phyloP scores from a whole-genome alignment of 1,140 invertebrate genomes.

The Zaprionus ghesquierei region DNA sequence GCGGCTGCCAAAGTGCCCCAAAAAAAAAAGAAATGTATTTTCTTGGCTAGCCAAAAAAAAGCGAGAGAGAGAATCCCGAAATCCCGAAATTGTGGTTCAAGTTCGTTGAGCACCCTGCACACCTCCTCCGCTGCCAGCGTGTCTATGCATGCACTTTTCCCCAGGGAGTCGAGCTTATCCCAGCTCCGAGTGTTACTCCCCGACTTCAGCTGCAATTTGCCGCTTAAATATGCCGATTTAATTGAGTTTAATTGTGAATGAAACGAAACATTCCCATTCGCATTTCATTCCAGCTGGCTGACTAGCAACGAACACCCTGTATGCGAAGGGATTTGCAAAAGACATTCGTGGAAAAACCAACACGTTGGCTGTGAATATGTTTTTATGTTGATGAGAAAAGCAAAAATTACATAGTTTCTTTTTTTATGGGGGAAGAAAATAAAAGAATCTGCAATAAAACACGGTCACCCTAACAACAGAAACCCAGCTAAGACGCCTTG shows the following conservation, averaged over 20 bases:
- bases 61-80: not conserved
- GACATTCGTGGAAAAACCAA: not conserved
- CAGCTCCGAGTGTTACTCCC: slow-evolving; percentile 27
- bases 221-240: slow-evolving; percentile 75
- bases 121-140: slow-evolving; percentile 48
- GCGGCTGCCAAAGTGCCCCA: slow-evolving; percentile 74
- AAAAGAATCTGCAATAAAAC: not conserved
- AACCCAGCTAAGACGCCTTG: not conserved
- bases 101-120: slow-evolving; percentile 52
- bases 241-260: slow-evolving; percentile 78
- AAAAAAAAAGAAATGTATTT: slow-evolving; percentile 59
- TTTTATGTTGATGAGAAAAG: not conserved
- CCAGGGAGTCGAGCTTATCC: slow-evolving; percentile 53
- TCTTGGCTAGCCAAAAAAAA: slow-evolving; percentile 42
- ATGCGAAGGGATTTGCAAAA: not conserved
- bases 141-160: slow-evolving; percentile 61
- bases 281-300: slow-evolving; percentile 31
- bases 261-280: slow-evolving; percentile 52
- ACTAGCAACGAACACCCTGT: not conserved
- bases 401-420: not conserved
- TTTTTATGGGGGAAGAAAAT: not conserved
- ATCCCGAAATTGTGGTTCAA: slow-evolving; percentile 73
- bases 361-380: not conserved
- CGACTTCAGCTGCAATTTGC: slow-evolving; percentile 52
- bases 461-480: not conserved